Conservation (phyloP, 2,888 invertebrate genomes). For the Andrena haemorrhoa region DNA sequence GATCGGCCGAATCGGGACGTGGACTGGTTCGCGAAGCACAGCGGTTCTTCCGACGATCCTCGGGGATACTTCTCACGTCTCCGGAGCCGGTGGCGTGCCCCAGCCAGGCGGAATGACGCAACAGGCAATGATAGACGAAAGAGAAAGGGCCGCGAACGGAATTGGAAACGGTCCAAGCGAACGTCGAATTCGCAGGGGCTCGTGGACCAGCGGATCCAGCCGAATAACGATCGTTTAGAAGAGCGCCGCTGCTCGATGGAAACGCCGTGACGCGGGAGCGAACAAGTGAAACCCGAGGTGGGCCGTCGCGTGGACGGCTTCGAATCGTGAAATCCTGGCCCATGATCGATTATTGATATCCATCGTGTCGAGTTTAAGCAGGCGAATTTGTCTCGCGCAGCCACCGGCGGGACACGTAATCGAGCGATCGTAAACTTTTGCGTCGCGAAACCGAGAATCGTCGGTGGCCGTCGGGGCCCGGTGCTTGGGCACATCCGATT, state of each 20-base stretch:
- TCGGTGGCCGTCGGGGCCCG: conserved; percentile 31
- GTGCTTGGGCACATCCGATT: conserved; percentile 58
- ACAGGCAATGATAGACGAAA: conserved; percentile 71
- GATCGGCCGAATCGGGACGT: conserved; percentile 66
- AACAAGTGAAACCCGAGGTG: too few relatives aligned
- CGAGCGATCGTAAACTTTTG: conserved; percentile 43
- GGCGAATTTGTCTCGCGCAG: not conserved
- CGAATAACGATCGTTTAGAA: conserved; percentile 34
- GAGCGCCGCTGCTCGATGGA: conserved; percentile 16
- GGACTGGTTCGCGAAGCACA: conserved; percentile 44
- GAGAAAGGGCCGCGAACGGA: conserved; percentile 56
- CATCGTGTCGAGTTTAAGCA: not conserved
- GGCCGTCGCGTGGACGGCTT: too few relatives aligned
- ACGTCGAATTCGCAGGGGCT: conserved; percentile 41
- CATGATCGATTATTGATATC: not conserved
- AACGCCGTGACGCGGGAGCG: conserved; percentile 2
- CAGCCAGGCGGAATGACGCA: conserved; percentile 68
- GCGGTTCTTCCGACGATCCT: conserved; percentile 42
- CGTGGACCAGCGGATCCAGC: conserved; percentile 19
- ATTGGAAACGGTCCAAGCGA: conserved; percentile 71
- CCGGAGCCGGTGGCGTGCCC: conserved; percentile 34
- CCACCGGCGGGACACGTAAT: conserved; percentile 2
- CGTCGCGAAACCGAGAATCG: conserved; percentile 56
- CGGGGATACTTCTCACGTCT: conserved; percentile 62
- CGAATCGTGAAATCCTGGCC: not conserved